These are phyloP conservation scores for Anguilla rostrata DNA, from an alignment of 2,113 vertebrate genomes.

Conservation along the genomic window DNA sequence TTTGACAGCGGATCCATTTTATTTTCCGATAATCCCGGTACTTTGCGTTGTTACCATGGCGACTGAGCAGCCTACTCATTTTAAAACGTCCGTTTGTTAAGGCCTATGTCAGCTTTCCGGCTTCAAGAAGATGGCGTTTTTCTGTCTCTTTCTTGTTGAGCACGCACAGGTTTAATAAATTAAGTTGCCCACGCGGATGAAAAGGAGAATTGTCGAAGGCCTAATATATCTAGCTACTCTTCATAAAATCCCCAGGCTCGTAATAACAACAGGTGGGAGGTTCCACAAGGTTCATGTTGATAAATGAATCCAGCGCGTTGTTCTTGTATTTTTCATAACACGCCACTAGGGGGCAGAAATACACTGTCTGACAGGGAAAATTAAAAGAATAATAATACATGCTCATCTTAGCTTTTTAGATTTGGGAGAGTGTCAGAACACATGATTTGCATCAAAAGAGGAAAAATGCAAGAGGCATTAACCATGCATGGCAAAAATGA, in stretches of 20 bases:
- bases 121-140: background rate
- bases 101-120: background rate
- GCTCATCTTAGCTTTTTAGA: background rate
- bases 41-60: conserved; percentile 66
- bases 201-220: background rate
- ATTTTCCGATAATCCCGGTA: conserved; percentile 42
- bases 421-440: background rate
- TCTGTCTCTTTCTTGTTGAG: background rate
- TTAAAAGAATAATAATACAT: background rate
- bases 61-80: conserved; percentile 46
- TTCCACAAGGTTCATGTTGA: background rate
- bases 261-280: background rate
- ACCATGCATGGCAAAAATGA: background rate
- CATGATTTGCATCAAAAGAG: background rate
- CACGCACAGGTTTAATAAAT: background rate
- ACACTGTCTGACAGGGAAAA: conserved; percentile 12
- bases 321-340: conserved; percentile 23
- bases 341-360: conserved; percentile 62
- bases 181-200: background rate
- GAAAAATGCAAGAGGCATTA: background rate
- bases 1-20: conserved; percentile 44
- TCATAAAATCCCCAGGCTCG: background rate
- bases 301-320: background rate
- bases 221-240: background rate
- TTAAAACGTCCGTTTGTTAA: conserved; percentile 49